Evolutionary conservation across 2,797 vertebrate genomes (phyloP), one percentile per base, ranked within the genome.

Genomic region (Neomorphus geoffroyi): DNA sequence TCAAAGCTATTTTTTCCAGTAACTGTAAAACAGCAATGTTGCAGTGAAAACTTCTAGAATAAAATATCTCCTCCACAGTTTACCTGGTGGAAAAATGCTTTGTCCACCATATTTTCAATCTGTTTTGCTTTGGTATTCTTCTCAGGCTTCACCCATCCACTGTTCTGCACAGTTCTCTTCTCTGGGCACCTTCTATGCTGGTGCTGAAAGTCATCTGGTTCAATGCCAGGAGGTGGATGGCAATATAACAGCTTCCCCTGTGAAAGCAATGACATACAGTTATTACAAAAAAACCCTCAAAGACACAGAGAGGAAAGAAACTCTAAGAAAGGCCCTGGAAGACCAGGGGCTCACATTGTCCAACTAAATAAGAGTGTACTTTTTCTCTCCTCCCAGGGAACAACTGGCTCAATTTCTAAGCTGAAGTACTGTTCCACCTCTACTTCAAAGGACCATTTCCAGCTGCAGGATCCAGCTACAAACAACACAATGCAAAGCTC

Each of bases 201-300:
- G n/a, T 98, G 97, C 95, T 99, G 99, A 96, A 99, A 99, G 86
- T 98, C 97, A 78, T 97, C 75, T 21, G 98, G 82, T 19, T 98
- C 96, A 62, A 98, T 98, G 86, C 98, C 98, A 32, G 98, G 98
- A 72, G 99, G 99, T 62, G 99, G 98, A 51, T 99, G 98, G 94
- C 99, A 99, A 92, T 98, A 99, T 7, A 99, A 97, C 33, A 99
- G 98, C 90, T 99, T 99, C 13, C 99, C 99, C 99, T 99, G 92
- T 23, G 43, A 89, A 79, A 84, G 80, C 28, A 79, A 56, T 1
- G 21, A 8, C 26, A 43, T 12, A 30, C 11, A 54, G 22, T 11
- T 21, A 69, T 13, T 19, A 71, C 7, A 17, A 43, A 41, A 53
- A 50, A 21, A 23, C 2, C 18, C 21, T 56, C 3, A 0, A 9